A percentile compares a stretch with the other conserved stretches of the same genome.
Evolutionary conservation across 1,140 invertebrate species (phyloP).

Genomic region (Procambarus clarkii): DNA sequence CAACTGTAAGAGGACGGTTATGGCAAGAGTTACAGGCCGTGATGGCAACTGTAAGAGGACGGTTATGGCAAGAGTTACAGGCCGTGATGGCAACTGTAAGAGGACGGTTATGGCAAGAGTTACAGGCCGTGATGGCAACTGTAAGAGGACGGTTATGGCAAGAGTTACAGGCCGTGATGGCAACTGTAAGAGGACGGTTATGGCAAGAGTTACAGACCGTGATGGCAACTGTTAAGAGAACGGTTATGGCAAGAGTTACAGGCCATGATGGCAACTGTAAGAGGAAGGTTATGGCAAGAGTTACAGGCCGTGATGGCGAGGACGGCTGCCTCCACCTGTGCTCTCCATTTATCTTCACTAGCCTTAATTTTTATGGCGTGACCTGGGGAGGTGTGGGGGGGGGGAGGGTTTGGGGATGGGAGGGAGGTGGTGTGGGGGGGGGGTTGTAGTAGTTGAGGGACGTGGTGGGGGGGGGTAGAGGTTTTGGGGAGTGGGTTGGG

Average conservation of each 20-base stretch:
- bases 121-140: not conserved
- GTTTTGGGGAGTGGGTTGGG: too few relatives aligned
- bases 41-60: not conserved
- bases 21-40: not conserved
- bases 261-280: too few relatives aligned
- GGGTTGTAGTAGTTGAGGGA: too few relatives aligned
- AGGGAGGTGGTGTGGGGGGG: not conserved
- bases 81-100: too few relatives aligned
- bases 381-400: not conserved
- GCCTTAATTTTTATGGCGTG: conserved; percentile 50
- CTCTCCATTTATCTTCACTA: conserved; percentile 43
- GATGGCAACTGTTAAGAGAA: too few relatives aligned
- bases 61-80: not conserved
- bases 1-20: too few relatives aligned
- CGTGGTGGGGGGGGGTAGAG: too few relatives aligned
- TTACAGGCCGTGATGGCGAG: not conserved
- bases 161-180: not conserved
- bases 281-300: not conserved
- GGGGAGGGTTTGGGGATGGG: not conserved
- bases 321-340: not conserved
- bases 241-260: too few relatives aligned
- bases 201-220: too few relatives aligned
- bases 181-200: not conserved
- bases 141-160: not conserved
- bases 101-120: too few relatives aligned